Evolutionary conservation across 1,140 invertebrate species (phyloP), one percentile per base, ranked within the genome.

Genomic region (Plectus sambesii): DNA sequence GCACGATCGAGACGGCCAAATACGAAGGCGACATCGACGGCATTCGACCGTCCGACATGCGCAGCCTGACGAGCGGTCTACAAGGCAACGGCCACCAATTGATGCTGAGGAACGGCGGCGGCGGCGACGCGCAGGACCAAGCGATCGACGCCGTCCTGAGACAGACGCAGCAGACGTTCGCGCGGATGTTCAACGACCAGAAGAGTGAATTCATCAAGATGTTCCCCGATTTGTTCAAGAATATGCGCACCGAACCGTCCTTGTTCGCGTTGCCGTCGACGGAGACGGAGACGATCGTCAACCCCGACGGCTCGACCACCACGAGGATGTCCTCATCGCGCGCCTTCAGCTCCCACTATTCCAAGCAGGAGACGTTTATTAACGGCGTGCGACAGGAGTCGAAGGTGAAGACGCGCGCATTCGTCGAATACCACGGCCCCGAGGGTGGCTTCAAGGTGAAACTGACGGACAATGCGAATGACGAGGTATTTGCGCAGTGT

Each of bases 381-480:
- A 55, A 56, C 42, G 55, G 55, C 2, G 53, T 56, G 22, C 36
- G 42, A 19, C 37, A 51, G 24, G 54, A 40, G 25, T 47, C 38
- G 43, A 56, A 56, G 47, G 24, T 22, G 24, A 24, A 37, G 35
- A 41, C 56, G n/a, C 22, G 50, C 33, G 55, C 55, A 17, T 56
- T 56, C 33, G 42, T 56, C 5, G 55, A 56, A 35, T 56, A 56
- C 38, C 29, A 49, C 35, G 55, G 55, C 6, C 55, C 55, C 2
- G 48, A 56, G 15, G 43, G 55, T 30, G 55, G 55, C 3, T 56
- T 56, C 55, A 42, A 55, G 24, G 53, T 56, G 47, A 56, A 56
- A 37, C 35, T 56, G 8, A 35, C 52, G 2, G 47, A 56, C 36
- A 19, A 35, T 12, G 55, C 35, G 15, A 42, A 55, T 19, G 35